These are phyloP conservation scores for Oeneis ivallda DNA, from an alignment of 2,888 invertebrate species.

Conservation along the genomic window DNA sequence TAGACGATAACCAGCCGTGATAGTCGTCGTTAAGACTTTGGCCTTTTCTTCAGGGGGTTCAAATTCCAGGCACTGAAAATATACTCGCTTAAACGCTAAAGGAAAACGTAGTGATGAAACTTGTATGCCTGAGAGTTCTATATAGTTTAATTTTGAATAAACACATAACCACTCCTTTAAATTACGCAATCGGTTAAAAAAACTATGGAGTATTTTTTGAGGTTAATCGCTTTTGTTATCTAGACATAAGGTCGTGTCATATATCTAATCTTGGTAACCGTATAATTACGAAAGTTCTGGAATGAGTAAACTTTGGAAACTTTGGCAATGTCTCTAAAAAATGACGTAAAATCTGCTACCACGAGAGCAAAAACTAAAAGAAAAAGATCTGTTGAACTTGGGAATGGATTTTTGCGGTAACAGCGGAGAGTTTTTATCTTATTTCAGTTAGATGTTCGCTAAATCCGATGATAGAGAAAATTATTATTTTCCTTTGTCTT, in stretches of 20 bases:
- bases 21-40: too few species aligned
- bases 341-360: conserved; percentile 53
- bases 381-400: conserved; percentile 72
- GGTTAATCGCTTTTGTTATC: conserved; percentile 5
- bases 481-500: conserved; percentile 7
- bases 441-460: conserved; percentile 52
- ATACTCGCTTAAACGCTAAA: too few species aligned
- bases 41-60: too few species aligned
- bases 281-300: conserved; percentile 35
- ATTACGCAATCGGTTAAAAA: not conserved
- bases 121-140: too few species aligned
- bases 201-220: not conserved
- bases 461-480: conserved; percentile 9
- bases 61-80: too few species aligned
- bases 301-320: conserved; percentile 26
- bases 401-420: conserved; percentile 74
- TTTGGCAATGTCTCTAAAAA: conserved; percentile 54
- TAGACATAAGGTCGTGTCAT: conserved; percentile 1
- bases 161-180: too few species aligned
- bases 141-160: too few species aligned
- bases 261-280: conserved; percentile 5
- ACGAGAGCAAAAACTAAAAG: conserved; percentile 58
- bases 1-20: too few species aligned
- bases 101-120: too few species aligned
- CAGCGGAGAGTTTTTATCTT: conserved; percentile 64